phyloP scores from a whole-genome alignment of 2,113 vertebrate genomes.

The Corapipo altera region DNA sequence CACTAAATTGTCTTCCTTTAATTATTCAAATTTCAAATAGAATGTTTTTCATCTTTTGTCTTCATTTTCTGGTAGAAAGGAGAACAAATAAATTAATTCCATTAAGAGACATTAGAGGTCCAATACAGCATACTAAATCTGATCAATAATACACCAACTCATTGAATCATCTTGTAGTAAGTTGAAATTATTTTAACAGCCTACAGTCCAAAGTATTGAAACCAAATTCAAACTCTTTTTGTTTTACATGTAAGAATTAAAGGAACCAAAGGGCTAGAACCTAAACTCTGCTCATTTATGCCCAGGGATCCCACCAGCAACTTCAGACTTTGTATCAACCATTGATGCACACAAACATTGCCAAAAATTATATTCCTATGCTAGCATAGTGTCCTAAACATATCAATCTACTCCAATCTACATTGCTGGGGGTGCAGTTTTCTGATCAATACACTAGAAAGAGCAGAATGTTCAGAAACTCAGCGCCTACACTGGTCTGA shows the following conservation, averaged over 20 bases:
- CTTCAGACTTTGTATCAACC: not conserved
- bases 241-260: not conserved
- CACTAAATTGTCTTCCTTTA: not conserved
- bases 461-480: not conserved
- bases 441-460: not conserved
- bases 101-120: slow-evolving; percentile 28
- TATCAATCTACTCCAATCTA: not conserved
- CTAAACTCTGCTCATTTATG: not conserved
- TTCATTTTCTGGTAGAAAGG: slow-evolving; percentile 38
- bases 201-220: not conserved
- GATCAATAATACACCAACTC: slow-evolving; percentile 4
- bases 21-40: slow-evolving; percentile 24
- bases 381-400: not conserved
- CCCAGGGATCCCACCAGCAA: not conserved
- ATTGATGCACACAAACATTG: not conserved
- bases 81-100: slow-evolving; percentile 48
- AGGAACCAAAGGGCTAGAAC: not conserved
- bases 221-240: not conserved
- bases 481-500: not conserved
- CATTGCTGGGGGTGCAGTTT: not conserved
- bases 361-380: not conserved
- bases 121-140: slow-evolving; percentile 13
- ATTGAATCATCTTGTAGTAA: slow-evolving; percentile 26
- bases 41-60: slow-evolving; percentile 26
- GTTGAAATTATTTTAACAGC: slow-evolving; percentile 24